Evolutionary conservation across 2,888 invertebrate species (phyloP).

Genomic region (Hyppa rectilinea): DNA sequence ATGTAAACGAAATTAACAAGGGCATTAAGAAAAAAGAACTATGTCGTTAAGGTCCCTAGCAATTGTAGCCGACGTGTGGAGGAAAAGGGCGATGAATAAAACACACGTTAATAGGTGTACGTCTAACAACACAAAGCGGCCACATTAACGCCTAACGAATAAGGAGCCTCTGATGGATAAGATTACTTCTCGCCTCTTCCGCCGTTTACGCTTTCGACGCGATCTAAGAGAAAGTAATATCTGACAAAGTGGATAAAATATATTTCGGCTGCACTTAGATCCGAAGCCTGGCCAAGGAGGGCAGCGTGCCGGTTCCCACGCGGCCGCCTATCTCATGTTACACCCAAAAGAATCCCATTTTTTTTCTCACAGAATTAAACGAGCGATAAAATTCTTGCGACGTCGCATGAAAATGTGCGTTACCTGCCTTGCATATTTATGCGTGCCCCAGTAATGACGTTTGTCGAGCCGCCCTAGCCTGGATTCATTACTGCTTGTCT

Average conservation of each 20-base stretch:
- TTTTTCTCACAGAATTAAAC: constrained; percentile 90
- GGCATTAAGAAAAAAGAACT: constrained; percentile 81
- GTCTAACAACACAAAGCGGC: constrained; percentile 81
- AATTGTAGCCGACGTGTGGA: constrained; percentile 79
- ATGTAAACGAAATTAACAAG: constrained; percentile 81
- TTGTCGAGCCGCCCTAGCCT: constrained; percentile 83
- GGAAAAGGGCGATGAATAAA: constrained; percentile 86
- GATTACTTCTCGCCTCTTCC: constrained; percentile 81
- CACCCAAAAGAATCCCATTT: constrained; percentile 87
- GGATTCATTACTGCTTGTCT: constrained; percentile 86
- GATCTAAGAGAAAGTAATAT: constrained; percentile 87
- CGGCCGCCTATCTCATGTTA: constrained; percentile 86
- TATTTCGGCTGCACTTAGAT: constrained; percentile 88
- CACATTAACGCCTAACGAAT: constrained; percentile 86
- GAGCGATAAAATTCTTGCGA: constrained; percentile 90
- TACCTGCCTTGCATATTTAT: constrained; percentile 91
- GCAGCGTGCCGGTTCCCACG: constrained; percentile 87
- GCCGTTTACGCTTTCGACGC: constrained; percentile 79
- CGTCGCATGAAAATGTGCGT: constrained; percentile 91
- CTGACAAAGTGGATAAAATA: constrained; percentile 86
- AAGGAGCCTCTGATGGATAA: constrained; percentile 85
- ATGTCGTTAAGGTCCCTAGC: constrained; percentile 80
- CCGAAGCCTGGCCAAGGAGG: constrained; percentile 76
- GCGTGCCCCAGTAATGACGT: constrained; percentile 89
- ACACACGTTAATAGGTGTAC: constrained; percentile 83